Base-by-base conservation (phyloP, 1,140 invertebrate species). In the Platyscapa corneri region DNA sequence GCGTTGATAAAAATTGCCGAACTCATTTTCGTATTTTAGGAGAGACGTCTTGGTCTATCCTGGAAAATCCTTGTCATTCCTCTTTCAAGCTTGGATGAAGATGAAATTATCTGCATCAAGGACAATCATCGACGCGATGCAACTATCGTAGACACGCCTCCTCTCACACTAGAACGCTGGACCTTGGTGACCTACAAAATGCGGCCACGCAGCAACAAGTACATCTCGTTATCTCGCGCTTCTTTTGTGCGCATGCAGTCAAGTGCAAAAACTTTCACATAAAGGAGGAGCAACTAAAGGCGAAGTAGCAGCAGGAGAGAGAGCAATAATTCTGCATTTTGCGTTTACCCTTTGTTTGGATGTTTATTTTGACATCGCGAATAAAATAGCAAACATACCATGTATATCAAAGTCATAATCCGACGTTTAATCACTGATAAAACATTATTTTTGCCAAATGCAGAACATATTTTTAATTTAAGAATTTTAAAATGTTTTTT, bases 251-350 rank as follows among this genome's bases (percentile, higher is more conserved):
- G 3, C 30, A 16, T 37, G 64, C 3, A 70, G 0, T 39, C 20
- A 39, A 60, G 60, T n/a, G 34, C 37, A 67, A 80, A 42, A 60
- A 80, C 56, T 80, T 80, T 37, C 60, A 27, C 39, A 32, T 37
- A 49, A 67, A 67, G 8, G 78, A 80, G 39, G 27, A 67, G 27
- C 34, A 18, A 12, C 39, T n/a, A 6, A 32, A n/a, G 23, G n/a
- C 49, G 20, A 53, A 49, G 42, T 79, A 20, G 5, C 42, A 49
- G 20, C 7, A 20, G 6, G 30, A 42, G 10, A 46, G 6, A 79
- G 53, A n/a, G 18, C 77, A 79, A n/a, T 64, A 34, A 79, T 20
- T 53, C 12, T 12, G 14, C 23, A 60, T 27, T 60, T 60, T 23
- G 23, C 56, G 23, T 27, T 23, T 27, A 60, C 56, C 10, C 23